These are phyloP conservation scores for Meiosimyza platycephala DNA, from an alignment of 2,888 invertebrate genomes.

Conservation along the genomic window DNA sequence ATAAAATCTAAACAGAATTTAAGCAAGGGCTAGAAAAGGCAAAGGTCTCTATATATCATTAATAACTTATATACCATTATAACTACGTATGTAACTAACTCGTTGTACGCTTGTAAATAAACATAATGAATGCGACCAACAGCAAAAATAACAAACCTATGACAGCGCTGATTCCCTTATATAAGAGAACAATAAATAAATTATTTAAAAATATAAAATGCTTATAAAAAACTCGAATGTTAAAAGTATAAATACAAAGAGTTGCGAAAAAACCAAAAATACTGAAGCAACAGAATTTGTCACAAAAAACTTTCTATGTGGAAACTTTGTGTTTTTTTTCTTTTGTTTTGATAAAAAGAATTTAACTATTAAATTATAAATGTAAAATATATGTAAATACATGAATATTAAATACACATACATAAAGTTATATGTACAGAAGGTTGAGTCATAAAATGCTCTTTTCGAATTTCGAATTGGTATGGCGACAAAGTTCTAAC, in stretches of 20 bases:
- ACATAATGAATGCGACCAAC: not conserved
- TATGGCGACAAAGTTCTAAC: too few species aligned
- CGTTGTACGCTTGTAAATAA: conserved; percentile 19
- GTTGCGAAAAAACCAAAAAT: conserved; percentile 4
- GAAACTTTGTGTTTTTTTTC: too few species aligned
- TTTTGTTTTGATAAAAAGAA: not conserved
- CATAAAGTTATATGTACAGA: too few species aligned
- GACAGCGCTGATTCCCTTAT: conserved; percentile 21
- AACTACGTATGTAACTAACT: conserved; percentile 30
- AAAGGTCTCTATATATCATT: conserved; percentile 41
- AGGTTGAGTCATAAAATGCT: too few species aligned
- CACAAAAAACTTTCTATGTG: too few species aligned
- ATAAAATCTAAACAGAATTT: conserved; percentile 20
- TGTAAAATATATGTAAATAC: conserved; percentile 41
- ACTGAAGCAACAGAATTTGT: too few species aligned
- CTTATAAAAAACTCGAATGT: conserved; percentile 8
- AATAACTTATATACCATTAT: conserved; percentile 20
- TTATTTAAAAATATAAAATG: conserved; percentile 21
- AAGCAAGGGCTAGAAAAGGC: conserved; percentile 34
- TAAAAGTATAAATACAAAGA: too few species aligned
- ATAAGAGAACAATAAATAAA: conserved; percentile 31
- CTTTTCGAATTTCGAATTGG: too few species aligned
- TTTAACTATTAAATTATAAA: conserved; percentile 32
- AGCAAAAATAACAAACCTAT: not conserved
- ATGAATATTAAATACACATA: too few species aligned